Base-by-base conservation (phyloP, 1,140 invertebrate genomes). In the Agrypnia vestita region DNA sequence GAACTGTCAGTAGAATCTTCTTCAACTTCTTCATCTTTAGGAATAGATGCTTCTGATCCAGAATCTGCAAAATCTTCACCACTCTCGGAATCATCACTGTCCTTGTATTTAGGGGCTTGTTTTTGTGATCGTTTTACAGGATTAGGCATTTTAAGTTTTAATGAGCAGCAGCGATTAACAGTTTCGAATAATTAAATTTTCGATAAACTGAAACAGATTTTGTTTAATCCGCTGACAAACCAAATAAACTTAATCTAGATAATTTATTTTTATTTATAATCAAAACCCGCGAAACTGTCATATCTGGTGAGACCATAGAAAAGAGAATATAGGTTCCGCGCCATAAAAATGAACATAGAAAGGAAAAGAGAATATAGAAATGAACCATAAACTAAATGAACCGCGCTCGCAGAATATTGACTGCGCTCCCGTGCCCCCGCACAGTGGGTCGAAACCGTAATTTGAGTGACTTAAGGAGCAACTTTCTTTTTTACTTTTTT, bases 61-160 rank as follows among this genome's bases (percentile, higher is more conserved):
- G 89, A 90, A 84, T 90, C 89, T 82, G 86, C 87, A 72, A 89
- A 90, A 85, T 89, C 88, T 35, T 84, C 49, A 67, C 86, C 88
- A 73, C 85, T 88, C 25, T 86, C 85, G 61, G 86, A 84, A 67
- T 88, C 87, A 71, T 88, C 87, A 46, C 77, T 76, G 43, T 77
- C 74, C 21, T 82, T 78, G 25, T 78, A 78, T 55, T 78, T 78
- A 4, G 76, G 76, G 15, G 51, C 64, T 13, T 72, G 64, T 78
- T 78, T 69, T 71, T 46, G 64, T 9, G 51, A 21, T 19, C 61
- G 25, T 44, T 77, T 78, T 13, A 62, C 35, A 8, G 49, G 76
- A 46, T 64, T 25, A 25, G 76, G 76, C 76, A 78, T 78, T 35
- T 64, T 77, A 53, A 67, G 10, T 43, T 11, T 21, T 62, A 35